A percentile compares a stretch with the other conserved stretches of the same genome.
Conservation (phyloP, 2,113 vertebrate species). For the Caracal caracal region DNA sequence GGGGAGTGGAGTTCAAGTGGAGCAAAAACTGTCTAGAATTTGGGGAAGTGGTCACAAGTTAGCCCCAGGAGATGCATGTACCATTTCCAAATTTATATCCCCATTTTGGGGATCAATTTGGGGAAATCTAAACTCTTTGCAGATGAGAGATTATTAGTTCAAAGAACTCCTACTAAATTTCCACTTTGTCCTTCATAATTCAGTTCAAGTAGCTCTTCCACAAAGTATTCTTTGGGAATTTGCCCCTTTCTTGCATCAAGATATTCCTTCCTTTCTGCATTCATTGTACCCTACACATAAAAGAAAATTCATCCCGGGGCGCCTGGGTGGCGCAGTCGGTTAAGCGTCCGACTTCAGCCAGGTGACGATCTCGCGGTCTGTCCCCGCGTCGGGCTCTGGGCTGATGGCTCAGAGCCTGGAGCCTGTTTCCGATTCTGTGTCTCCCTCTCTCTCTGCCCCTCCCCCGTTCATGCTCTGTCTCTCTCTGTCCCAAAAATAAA, state of each 20-base stretch:
- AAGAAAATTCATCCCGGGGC: background rate
- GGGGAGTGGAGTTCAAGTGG: background rate
- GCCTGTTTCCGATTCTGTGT: too few species aligned
- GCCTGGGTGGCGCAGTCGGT: too few species aligned
- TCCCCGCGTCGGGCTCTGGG: too few species aligned
- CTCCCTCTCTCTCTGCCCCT: too few species aligned
- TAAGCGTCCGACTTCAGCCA: too few species aligned
- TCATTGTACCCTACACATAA: background rate
- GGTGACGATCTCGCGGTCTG: too few species aligned
- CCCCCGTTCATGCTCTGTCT: too few species aligned
- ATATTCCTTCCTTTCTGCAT: background rate
- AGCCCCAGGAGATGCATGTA: background rate
- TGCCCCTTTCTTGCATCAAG: background rate
- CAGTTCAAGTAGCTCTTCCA: background rate
- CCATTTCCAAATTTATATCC: background rate
- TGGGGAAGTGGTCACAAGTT: background rate
- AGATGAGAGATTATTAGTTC: background rate
- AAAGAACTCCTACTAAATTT: background rate
- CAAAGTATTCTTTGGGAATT: background rate
- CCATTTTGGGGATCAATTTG: background rate
- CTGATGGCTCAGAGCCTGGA: too few species aligned
- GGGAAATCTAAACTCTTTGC: background rate
- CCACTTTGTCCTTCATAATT: background rate
- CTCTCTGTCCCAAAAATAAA: too few species aligned
- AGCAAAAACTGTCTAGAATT: background rate